Base-by-base conservation (phyloP, 1,140 invertebrate species). In the Drosophila erecta region DNA sequence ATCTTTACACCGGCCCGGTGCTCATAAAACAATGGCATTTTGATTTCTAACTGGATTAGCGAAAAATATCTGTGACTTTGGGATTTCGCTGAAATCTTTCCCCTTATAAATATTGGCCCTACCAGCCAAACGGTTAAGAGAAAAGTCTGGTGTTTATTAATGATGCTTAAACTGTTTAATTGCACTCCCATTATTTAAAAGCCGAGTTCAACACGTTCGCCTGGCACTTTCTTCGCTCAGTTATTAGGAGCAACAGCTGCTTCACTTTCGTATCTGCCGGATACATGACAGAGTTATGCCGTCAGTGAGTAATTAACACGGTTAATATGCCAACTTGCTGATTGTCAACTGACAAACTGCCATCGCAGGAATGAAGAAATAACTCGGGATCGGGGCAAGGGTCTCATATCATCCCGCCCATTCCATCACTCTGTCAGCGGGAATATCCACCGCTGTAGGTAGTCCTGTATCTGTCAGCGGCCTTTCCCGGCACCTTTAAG, bases 291-390 rank as follows among this genome's bases (percentile, higher is more conserved):
- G 17, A 75, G 54, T 27, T 76, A 66, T 76, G 60, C 62, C 62
- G 12, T 50, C 27, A 27, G 35, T 75, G 73, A 76, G 73, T 76
- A 76, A 76, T 76, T 76, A 76, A 59, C 74, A 60, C 49, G 54
- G 30, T 50, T 70, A 58, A 76, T 77, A 76, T 76, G 62, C 55
- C 61, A 53, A 59, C 53, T 46, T 55, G 27, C 20, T 41, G 53
- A 72, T 70, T 73, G 72, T 56, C 59, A 65, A 75, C 71, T 66
- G 69, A 57, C 71, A 70, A 37, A 47, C 67, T 49, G 65, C 70
- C 67, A 71, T 57, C 51, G 10, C 15, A 11, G 41, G 64, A 47
- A 49, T 57, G 64, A n/a, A 43, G 41, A n/a, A 70, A 70, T 69
- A 27, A 49, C 33, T 46, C 7, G 24, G 8, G 22, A 67, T 67